Conservation (phyloP, 2,888 invertebrate species). For the Selenia dentaria region DNA sequence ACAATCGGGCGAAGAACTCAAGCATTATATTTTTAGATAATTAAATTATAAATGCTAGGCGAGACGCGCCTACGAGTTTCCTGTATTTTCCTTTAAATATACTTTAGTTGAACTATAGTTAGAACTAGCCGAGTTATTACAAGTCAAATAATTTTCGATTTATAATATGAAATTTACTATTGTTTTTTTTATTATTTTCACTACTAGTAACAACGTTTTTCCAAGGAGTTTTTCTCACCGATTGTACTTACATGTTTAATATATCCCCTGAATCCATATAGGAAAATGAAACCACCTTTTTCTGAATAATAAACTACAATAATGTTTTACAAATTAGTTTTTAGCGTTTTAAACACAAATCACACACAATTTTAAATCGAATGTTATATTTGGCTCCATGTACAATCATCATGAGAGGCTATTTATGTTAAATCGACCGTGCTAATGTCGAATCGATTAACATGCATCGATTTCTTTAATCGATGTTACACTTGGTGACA, state of each 20-base stretch:
- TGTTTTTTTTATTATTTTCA: no score
- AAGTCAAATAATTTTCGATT: no score
- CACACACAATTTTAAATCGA: conserved; percentile 22
- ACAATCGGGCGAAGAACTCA: no score
- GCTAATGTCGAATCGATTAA: conserved; percentile 4
- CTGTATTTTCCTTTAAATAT: no score
- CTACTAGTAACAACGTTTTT: no score
- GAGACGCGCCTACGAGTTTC: no score
- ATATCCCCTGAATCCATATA: not conserved
- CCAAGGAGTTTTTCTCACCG: no score
- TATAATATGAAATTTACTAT: no score
- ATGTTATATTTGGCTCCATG: conserved; percentile 16
- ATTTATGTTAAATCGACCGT: conserved; percentile 2
- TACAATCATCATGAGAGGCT: conserved; percentile 6
- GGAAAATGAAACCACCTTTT: not conserved
- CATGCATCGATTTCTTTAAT: not conserved
- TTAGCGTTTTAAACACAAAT: conserved; percentile 20
- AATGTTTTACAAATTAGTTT: conserved; percentile 1
- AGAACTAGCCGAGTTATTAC: no score
- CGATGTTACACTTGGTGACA: conserved; percentile 1
- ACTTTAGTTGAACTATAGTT: no score
- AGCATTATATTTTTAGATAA: no score
- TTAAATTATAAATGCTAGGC: no score
- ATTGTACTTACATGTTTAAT: not conserved
- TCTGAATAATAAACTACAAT: not conserved